phyloP scores from a whole-genome alignment of 1,140 invertebrate species.

The Panulirus ornatus region DNA sequence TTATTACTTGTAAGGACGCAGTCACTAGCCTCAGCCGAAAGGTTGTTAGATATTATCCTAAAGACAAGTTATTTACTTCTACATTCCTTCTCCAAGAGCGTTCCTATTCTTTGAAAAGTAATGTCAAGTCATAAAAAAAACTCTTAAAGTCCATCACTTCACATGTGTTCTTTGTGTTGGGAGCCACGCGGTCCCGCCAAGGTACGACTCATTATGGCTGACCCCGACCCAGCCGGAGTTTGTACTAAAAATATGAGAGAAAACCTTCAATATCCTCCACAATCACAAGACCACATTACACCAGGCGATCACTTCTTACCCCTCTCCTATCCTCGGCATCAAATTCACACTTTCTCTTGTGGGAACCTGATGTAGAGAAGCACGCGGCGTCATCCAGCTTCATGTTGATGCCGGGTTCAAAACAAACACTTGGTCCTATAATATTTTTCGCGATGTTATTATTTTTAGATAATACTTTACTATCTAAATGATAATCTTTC shows the following conservation, averaged over 20 bases:
- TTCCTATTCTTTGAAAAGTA: too few species aligned
- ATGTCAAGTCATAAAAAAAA: too few species aligned
- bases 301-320: slow-evolving; percentile 28
- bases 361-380: slow-evolving; percentile 50
- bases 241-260: neutral
- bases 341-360: slow-evolving; percentile 52
- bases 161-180: slow-evolving; percentile 11
- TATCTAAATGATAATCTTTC: too few species aligned
- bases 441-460: slow-evolving; percentile 3
- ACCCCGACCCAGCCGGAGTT: neutral
- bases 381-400: slow-evolving; percentile 65
- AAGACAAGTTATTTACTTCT: too few species aligned
- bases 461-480: too few species aligned
- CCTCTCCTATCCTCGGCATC: slow-evolving; percentile 36
- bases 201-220: slow-evolving; percentile 25
- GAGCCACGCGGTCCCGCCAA: slow-evolving; percentile 6
- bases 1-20: too few species aligned
- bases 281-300: neutral
- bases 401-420: slow-evolving; percentile 60
- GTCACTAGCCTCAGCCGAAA: too few species aligned
- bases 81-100: too few species aligned
- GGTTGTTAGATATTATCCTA: too few species aligned
- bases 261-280: neutral
- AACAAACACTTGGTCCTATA: slow-evolving; percentile 46
- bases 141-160: too few species aligned